Percentiles rank a stretch among this genome's conserved stretches.
These are phyloP conservation scores for Plebejus anna DNA, from an alignment of 2,888 invertebrate genomes.

Conservation along the genomic window DNA sequence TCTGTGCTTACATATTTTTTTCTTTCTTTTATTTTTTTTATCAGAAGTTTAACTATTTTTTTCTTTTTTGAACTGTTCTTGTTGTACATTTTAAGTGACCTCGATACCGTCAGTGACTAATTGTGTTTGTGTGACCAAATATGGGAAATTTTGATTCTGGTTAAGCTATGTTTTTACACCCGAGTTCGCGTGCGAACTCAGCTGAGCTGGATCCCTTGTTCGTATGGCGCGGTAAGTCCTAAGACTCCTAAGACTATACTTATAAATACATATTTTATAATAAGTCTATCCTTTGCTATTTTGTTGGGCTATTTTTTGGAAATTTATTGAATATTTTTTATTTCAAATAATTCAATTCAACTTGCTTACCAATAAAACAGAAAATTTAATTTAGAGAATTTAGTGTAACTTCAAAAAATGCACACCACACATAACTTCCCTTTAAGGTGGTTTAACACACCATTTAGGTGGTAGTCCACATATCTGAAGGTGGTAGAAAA, in stretches of 20 bases:
- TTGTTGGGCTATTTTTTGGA: not conserved
- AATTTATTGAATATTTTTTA: not conserved
- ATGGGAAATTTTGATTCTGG: conserved; percentile 73
- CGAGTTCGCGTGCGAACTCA: conserved; percentile 67
- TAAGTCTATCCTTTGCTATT: not conserved
- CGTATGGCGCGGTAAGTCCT: conserved; percentile 71
- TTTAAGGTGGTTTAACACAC: not conserved
- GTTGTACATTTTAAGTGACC: conserved; percentile 29
- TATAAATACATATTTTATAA: not conserved
- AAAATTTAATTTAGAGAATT: not conserved
- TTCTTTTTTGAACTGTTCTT: conserved; percentile 1
- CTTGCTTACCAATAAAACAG: not conserved
- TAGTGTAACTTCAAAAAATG: not conserved
- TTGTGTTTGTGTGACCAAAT: conserved; percentile 56
- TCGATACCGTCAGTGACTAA: conserved; percentile 31
- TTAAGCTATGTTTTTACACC: conserved; percentile 75
- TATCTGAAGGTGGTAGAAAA: conserved; percentile 74
- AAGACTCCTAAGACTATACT: conserved; percentile 32
- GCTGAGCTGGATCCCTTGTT: conserved; percentile 68
- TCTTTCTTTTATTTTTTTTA: conserved; percentile 6
- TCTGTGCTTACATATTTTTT: conserved; percentile 38
- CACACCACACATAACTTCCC: not conserved
- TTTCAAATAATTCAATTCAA: not conserved
- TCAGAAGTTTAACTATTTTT: not conserved
- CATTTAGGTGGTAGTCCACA: conserved; percentile 64